Evolutionary conservation across 2,888 invertebrate genomes (phyloP), one percentile per base, ranked within the genome.

Genomic region (Andrena trimmerana): DNA sequence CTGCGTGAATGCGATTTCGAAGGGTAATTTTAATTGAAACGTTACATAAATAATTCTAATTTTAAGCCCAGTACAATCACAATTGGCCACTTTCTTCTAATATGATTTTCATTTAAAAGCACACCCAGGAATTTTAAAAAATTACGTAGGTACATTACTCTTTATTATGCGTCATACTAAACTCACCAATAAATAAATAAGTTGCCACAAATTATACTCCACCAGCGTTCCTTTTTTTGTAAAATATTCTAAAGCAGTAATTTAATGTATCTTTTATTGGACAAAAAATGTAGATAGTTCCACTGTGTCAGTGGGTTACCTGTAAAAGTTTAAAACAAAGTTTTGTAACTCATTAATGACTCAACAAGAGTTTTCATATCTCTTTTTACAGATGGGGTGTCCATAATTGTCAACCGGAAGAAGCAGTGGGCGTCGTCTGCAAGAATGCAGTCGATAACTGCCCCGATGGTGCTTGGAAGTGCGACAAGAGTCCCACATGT

Each of bases 371-470:
- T 36, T 63, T 63, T 20, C 0, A 0, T 4, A 0, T 36, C 66
- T 42, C 2, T 33, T 79, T 42, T 67, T 2, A 20, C 36, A 93
- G 93, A 0, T 97, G 97, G 97, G 96, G 96, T 13, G 94, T 96
- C 0, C 96, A 97, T 90, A 96, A 97, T 91, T 97, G 97, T 88
- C 94, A 95, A 50, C 94, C 95, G 2, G 95, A 96, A 88, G 96
- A 97, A 94, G 96, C 96, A 29, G 96, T 95, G 1, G 96, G 96
- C 0, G 95, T 97, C 0, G 94, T 96, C 24, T 97, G 97, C 85
- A 96, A 96, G 92, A 95, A 95, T 2, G 95, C 95, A 0, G 93
- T 94, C 57, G 94, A 96, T 85, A 95, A 93, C 65, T 97, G 97
- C 88, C 95, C 95, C 4, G 93, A 95, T 48, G 95, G 95, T 78